Percentiles rank a stretch among this genome's conserved stretches.
These are phyloP conservation scores for Trachelus stipa DNA, from an alignment of 2,888 invertebrate species.

Conservation along the genomic window DNA sequence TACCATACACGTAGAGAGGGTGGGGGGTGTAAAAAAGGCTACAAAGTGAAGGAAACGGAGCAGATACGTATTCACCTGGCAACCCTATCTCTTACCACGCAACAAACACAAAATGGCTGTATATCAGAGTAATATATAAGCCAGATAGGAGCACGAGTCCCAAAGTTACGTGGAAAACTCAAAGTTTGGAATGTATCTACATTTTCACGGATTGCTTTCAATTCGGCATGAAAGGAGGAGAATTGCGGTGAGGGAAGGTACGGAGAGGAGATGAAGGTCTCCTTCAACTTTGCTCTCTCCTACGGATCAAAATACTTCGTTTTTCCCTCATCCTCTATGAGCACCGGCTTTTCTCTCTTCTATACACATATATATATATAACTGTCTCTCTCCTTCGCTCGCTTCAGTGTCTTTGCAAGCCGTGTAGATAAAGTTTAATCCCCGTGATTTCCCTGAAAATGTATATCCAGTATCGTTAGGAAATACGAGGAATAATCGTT, in stretches of 20 bases:
- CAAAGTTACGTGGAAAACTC: not conserved
- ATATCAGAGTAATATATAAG: not conserved
- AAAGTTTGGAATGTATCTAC: conserved; percentile 18
- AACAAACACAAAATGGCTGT: not conserved
- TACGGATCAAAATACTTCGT: conserved; percentile 10
- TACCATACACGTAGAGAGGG: not conserved
- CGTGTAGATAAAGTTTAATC: conserved; percentile 5
- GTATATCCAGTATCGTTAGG: conserved; percentile 12
- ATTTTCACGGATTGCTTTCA: conserved; percentile 43
- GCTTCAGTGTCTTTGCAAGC: not conserved
- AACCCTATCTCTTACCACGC: not conserved
- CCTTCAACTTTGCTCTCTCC: conserved; percentile 11
- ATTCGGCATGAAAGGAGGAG: conserved; percentile 39
- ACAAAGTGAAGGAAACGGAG: not conserved
- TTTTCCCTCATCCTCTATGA: not conserved
- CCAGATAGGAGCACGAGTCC: not conserved
- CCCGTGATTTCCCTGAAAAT: not conserved
- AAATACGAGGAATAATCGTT: conserved; percentile 16
- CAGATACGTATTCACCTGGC: not conserved
- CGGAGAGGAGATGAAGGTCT: conserved; percentile 4
- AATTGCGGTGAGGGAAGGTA: not conserved
- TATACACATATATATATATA: not conserved
- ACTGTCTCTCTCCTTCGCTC: not conserved
- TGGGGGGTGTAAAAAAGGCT: not conserved
- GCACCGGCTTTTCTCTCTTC: conserved; percentile 5